phyloP scores from a whole-genome alignment of 2,888 invertebrate genomes.

The Osmoderma eremita region DNA sequence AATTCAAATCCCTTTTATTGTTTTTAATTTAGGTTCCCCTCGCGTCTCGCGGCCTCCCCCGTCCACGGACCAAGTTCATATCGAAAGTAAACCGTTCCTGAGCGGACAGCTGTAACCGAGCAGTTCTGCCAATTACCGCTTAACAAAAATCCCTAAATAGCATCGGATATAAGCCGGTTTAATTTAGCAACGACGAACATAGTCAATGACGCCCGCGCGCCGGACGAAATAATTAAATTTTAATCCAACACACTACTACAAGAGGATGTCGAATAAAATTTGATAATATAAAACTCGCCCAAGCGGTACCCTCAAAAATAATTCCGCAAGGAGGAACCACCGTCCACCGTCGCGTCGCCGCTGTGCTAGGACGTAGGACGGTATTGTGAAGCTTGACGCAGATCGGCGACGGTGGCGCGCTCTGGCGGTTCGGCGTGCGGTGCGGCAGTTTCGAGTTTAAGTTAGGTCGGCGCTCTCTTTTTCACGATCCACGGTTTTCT shows the following conservation, averaged over 20 bases:
- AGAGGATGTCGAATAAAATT: conserved; percentile 52
- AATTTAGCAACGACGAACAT: conserved; percentile 52
- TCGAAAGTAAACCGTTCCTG: conserved; percentile 50
- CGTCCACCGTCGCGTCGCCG: conserved; percentile 9
- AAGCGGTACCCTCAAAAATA: conserved; percentile 52
- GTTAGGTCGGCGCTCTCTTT: conserved; percentile 47
- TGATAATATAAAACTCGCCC: conserved; percentile 42
- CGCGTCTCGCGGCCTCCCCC: conserved; percentile 38
- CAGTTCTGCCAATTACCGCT: conserved; percentile 55
- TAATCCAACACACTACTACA: conserved; percentile 51
- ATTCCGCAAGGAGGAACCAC: conserved; percentile 44
- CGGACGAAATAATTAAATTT: conserved; percentile 54
- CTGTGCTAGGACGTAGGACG: background rate
- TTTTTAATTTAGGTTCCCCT: conserved; percentile 55
- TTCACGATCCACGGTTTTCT: conserved; percentile 56
- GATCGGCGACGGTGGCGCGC: conserved; percentile 1
- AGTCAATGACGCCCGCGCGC: conserved; percentile 42
- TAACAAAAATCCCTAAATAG: conserved; percentile 54
- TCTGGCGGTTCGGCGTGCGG: conserved; percentile 7
- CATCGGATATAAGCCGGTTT: conserved; percentile 47
- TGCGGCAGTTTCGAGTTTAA: conserved; percentile 36
- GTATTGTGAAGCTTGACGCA: conserved; percentile 1
- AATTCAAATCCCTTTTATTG: conserved; percentile 54
- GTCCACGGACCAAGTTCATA: conserved; percentile 39
- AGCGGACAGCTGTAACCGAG: conserved; percentile 52